Conservation (phyloP, 2,797 vertebrate genomes). For the Apogon talboti region DNA sequence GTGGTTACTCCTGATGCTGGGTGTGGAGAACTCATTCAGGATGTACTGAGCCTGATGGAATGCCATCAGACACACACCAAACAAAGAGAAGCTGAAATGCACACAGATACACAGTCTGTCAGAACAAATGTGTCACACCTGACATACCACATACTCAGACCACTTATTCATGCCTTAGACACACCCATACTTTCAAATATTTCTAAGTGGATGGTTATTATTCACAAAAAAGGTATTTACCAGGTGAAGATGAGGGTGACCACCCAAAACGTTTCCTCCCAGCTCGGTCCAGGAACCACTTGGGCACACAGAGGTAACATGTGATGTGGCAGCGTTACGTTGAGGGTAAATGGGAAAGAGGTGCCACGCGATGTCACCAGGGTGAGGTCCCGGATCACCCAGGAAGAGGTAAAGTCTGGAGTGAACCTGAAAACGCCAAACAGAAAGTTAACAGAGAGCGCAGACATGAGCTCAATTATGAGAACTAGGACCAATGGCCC, state of each 20-base stretch:
- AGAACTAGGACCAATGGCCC: too few relatives aligned
- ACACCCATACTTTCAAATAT: too few relatives aligned
- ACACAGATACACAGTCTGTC: background rate
- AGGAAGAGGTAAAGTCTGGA: constrained; percentile 97
- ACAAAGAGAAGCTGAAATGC: constrained; percentile 88
- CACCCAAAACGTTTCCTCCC: constrained; percentile 97
- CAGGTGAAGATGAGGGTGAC: constrained; percentile 94
- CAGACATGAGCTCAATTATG: background rate
- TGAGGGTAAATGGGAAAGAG: constrained; percentile 94
- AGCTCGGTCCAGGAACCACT: constrained; percentile 95
- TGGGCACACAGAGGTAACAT: constrained; percentile 95
- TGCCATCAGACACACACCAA: constrained; percentile 95
- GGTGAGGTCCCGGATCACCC: constrained; percentile 95
- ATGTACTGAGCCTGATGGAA: constrained; percentile 97
- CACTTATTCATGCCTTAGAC: too few relatives aligned
- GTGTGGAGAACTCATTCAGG: constrained; percentile 91
- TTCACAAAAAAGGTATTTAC: constrained; percentile 75
- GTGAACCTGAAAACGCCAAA: constrained; percentile 87
- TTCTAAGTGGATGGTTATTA: background rate
- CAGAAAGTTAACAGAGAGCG: background rate
- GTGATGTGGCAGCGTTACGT: constrained; percentile 97
- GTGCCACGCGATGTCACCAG: constrained; percentile 90
- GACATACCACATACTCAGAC: background rate
- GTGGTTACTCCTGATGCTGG: constrained; percentile 87
- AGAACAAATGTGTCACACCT: background rate